Conservation (phyloP, 1,140 invertebrate species). For the Oppia nitens region DNA sequence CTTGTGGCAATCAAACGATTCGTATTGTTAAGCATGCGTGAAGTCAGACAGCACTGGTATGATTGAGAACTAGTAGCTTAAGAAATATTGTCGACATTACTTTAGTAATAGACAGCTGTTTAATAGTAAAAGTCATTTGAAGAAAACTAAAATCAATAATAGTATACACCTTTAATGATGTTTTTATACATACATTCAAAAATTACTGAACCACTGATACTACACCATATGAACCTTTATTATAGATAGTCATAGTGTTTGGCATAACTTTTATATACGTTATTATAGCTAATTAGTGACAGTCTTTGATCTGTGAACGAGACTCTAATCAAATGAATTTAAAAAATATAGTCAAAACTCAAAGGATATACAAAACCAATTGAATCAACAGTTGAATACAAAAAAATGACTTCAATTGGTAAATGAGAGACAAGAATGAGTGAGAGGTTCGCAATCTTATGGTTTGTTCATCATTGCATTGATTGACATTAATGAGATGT, state of each 20-base stretch:
- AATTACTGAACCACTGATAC: background rate
- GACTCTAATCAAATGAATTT: too few species aligned
- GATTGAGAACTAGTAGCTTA: too few species aligned
- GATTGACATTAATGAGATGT: too few species aligned
- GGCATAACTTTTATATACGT: background rate
- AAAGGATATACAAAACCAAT: background rate
- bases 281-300: background rate
- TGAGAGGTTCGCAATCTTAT: too few species aligned
- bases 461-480: too few species aligned
- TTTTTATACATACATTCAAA: background rate
- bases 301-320: background rate
- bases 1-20: background rate
- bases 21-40: background rate
- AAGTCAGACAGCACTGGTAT: background rate
- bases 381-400: background rate
- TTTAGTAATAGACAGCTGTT: background rate
- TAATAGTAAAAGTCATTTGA: background rate
- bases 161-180: too few species aligned
- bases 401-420: background rate
- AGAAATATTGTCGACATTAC: too few species aligned
- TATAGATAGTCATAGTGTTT: background rate
- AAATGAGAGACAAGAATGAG: too few species aligned
- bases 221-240: too few species aligned
- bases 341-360: background rate
- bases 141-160: background rate